These are phyloP conservation scores for Nematostella vectensis DNA, from an alignment of 92 coral and sea anemone species.

Conservation along the genomic window DNA sequence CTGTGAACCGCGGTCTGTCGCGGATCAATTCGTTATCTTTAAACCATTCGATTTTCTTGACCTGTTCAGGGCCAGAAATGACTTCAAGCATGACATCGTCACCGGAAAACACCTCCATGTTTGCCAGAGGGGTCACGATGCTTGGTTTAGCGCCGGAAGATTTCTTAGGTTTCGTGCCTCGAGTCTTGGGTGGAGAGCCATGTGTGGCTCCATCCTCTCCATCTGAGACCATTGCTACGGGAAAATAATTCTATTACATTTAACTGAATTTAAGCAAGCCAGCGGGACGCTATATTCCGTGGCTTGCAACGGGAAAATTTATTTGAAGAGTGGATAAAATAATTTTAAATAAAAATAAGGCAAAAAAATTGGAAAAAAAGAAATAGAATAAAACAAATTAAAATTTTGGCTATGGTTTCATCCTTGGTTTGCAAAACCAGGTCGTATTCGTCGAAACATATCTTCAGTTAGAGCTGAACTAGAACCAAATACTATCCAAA, in stretches of 20 bases:
- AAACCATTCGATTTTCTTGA: slow-evolving; percentile 91
- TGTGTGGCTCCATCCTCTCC: slow-evolving; percentile 9
- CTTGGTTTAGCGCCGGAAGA: slow-evolving; percentile 64
- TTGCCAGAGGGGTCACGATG: slow-evolving; percentile 51
- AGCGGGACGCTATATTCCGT: too few species aligned
- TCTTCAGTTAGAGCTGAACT: too few species aligned
- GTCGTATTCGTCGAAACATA: too few species aligned
- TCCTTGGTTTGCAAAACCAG: too few species aligned
- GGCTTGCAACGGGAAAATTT: too few species aligned
- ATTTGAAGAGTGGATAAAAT: too few species aligned
- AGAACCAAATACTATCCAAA: too few species aligned
- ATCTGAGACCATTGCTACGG: slow-evolving; percentile 30
- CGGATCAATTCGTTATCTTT: slow-evolving; percentile 83
- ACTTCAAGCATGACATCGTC: slow-evolving; percentile 50
- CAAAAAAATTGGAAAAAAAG: not conserved
- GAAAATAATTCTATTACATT: not conserved
- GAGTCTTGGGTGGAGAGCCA: slow-evolving; percentile 25
- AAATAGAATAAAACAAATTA: too few species aligned
- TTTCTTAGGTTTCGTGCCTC: slow-evolving; percentile 22
- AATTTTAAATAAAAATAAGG: too few species aligned
- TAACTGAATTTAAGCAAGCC: too few species aligned
- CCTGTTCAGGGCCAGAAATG: slow-evolving; percentile 58
- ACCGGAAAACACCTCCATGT: slow-evolving; percentile 76
- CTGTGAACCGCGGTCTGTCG: slow-evolving; percentile 53
- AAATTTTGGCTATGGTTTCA: too few species aligned